A percentile compares a stretch with the other conserved stretches of the same genome.
Evolutionary conservation across 92 coral and sea anemone genomes (phyloP).

Genomic region (Bergia puertoricense): DNA sequence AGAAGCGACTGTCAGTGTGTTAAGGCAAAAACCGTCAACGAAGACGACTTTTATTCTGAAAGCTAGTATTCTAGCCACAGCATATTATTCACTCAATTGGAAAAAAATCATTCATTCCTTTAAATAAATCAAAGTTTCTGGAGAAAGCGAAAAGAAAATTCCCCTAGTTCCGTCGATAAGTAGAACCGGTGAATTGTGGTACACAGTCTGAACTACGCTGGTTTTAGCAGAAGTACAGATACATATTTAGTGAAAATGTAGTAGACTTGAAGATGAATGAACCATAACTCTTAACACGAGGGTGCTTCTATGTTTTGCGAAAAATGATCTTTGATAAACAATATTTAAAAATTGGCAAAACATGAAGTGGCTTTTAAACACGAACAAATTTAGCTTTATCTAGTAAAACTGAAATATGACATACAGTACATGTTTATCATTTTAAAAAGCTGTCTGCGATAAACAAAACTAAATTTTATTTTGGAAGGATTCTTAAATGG

Average conservation of each 20-base stretch:
- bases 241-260: not conserved
- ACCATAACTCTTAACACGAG: not conserved
- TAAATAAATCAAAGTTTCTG: no score
- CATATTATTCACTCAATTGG: not conserved
- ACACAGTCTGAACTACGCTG: not conserved
- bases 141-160: not conserved
- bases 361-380: not conserved
- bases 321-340: slow-evolving; percentile 5
- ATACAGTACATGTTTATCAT: not conserved
- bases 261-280: not conserved
- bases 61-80: not conserved
- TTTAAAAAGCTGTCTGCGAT: not conserved
- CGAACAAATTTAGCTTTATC: not conserved
- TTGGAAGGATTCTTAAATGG: not conserved
- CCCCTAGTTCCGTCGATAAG: not conserved
- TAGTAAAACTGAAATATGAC: not conserved
- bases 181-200: not conserved
- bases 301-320: not conserved
- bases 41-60: not conserved
- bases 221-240: not conserved
- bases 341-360: not conserved
- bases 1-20: not conserved
- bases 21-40: not conserved
- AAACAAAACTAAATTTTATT: not conserved
- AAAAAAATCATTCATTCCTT: not conserved